Evolutionary conservation across 2,797 vertebrate species (phyloP).

Genomic region (Lepilemur ruficaudatus): DNA sequence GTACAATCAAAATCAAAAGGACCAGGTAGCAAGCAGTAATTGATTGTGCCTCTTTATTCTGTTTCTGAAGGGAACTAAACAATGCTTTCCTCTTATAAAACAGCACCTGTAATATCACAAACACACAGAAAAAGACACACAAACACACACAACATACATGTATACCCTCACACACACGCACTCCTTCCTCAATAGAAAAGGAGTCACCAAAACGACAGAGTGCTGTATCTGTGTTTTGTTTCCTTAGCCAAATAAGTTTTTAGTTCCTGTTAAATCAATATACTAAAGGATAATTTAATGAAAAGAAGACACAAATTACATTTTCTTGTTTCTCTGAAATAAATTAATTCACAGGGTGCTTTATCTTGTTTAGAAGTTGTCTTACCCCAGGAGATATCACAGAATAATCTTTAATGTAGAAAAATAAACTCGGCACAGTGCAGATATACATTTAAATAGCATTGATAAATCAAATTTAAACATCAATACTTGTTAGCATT

Average conservation of each 20-base stretch:
- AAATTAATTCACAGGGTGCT: slow-evolving; percentile 79
- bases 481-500: slow-evolving; percentile 92
- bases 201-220: slow-evolving; percentile 15
- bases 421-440: slow-evolving; percentile 80
- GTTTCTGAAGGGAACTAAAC: background rate
- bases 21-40: background rate
- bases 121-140: background rate
- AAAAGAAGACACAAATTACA: slow-evolving; percentile 77
- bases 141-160: background rate
- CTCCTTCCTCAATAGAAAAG: background rate
- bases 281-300: slow-evolving; percentile 81
- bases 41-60: background rate
- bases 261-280: slow-evolving; percentile 77
- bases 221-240: slow-evolving; percentile 54
- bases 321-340: slow-evolving; percentile 79
- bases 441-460: slow-evolving; percentile 88
- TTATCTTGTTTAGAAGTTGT: slow-evolving; percentile 82
- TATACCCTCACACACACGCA: background rate
- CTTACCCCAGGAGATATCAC: slow-evolving; percentile 73
- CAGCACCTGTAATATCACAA: background rate
- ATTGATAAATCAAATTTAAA: slow-evolving; percentile 92
- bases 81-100: slow-evolving; percentile 10
- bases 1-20: slow-evolving; percentile 25
- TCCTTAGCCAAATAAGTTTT: slow-evolving; percentile 77
- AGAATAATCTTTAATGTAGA: slow-evolving; percentile 77